Conservation (phyloP, 2,888 invertebrate genomes). For the Tethea ocularis region DNA sequence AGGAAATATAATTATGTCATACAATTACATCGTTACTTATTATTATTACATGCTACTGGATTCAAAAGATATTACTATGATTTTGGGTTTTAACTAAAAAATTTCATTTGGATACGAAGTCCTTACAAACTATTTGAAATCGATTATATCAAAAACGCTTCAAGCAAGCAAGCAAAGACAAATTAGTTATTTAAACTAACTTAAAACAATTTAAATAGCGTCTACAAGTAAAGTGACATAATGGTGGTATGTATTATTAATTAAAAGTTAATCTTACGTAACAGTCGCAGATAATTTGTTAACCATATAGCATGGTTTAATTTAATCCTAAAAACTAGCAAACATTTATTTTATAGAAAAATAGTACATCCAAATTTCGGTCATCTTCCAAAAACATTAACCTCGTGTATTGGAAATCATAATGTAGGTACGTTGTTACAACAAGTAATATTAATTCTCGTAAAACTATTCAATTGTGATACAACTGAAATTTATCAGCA, state of each 20-base stretch:
- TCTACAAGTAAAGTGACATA: background rate
- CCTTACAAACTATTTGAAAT: background rate
- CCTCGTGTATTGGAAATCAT: background rate
- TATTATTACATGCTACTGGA: background rate
- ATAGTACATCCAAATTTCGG: conserved; percentile 18
- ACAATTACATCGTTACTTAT: background rate
- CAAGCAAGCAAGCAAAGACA: background rate
- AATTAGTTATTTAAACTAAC: background rate
- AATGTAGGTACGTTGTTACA: conserved; percentile 7
- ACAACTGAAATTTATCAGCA: conserved; percentile 54
- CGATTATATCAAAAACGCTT: background rate
- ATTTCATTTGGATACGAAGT: background rate
- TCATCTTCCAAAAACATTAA: conserved; percentile 1
- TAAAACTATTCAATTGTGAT: conserved; percentile 31
- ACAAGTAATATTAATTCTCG: conserved; percentile 21
- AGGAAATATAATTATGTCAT: background rate
- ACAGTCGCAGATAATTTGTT: conserved; percentile 33
- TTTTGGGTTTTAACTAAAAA: background rate
- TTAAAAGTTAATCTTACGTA: conserved; percentile 8
- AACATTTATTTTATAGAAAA: conserved; percentile 39
- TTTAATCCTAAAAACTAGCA: conserved; percentile 33
- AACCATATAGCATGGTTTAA: conserved; percentile 39
- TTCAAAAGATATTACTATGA: no score
- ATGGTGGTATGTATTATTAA: background rate
- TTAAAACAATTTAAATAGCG: background rate